A percentile compares a stretch with the other conserved stretches of the same genome.
These are phyloP conservation scores for Epinephelus malabaricus DNA, from an alignment of 2,797 vertebrate genomes.

Conservation along the genomic window DNA sequence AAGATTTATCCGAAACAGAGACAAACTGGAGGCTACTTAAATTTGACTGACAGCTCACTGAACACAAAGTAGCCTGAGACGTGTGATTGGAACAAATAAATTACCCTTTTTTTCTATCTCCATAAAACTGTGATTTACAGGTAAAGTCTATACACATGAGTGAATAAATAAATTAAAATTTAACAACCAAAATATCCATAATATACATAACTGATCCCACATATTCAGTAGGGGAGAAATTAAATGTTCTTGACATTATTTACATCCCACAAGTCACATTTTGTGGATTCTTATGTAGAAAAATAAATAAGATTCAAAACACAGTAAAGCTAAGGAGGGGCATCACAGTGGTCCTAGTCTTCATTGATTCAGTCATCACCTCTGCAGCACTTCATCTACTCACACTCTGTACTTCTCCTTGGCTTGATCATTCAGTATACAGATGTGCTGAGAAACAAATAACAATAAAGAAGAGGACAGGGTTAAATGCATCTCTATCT, in stretches of 20 bases:
- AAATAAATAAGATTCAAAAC: conserved; percentile 75
- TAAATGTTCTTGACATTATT: conserved; percentile 51
- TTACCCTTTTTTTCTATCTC: conserved; percentile 28
- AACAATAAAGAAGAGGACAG: neutral
- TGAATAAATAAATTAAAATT: conserved; percentile 59
- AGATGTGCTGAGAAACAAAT: conserved; percentile 87
- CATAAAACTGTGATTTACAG: conserved; percentile 47
- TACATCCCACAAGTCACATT: conserved; percentile 65
- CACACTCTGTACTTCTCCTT: conserved; percentile 90
- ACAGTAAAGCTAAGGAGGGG: conserved; percentile 61
- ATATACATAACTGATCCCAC: conserved; percentile 51
- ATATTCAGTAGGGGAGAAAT: conserved; percentile 25
- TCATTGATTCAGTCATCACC: conserved; percentile 51
- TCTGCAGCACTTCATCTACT: conserved; percentile 46
- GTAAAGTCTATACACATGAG: conserved; percentile 42
- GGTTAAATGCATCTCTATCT: neutral
- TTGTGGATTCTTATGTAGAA: conserved; percentile 66
- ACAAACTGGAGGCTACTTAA: conserved; percentile 42
- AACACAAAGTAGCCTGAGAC: conserved; percentile 62
- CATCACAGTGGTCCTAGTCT: conserved; percentile 84
- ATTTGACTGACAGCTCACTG: conserved; percentile 51
- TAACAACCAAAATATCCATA: conserved; percentile 56
- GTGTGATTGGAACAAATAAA: conserved; percentile 45
- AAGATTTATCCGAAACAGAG: conserved; percentile 42
- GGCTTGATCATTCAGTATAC: conserved; percentile 88